Conservation (phyloP, 1,140 invertebrate species). For the Epicauta chinensis region DNA sequence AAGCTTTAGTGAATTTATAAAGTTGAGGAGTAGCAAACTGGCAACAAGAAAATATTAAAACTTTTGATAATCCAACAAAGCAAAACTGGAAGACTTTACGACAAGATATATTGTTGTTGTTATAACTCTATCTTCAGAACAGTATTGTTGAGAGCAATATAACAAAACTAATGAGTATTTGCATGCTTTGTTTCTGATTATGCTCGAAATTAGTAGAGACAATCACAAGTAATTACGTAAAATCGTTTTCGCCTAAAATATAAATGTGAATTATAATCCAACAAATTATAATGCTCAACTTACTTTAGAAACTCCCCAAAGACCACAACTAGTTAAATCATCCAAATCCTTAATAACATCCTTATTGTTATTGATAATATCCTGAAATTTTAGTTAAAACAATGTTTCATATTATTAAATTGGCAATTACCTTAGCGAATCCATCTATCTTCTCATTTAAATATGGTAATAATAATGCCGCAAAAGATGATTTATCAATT, state of each 20-base stretch:
- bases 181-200: too few relatives aligned
- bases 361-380: not conserved
- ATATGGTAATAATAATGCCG: constrained; percentile 3
- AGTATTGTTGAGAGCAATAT: constrained; percentile 7
- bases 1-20: too few relatives aligned
- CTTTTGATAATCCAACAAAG: constrained; percentile 10
- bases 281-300: too few relatives aligned
- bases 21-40: not conserved
- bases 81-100: not conserved
- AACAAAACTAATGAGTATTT: too few relatives aligned
- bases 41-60: constrained; percentile 10
- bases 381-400: not conserved
- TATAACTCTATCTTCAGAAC: not conserved
- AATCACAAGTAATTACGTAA: too few relatives aligned
- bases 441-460: constrained; percentile 1
- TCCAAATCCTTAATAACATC: not conserved
- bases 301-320: not conserved
- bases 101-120: constrained; percentile 12
- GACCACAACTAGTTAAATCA: not conserved
- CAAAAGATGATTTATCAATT: constrained; percentile 8
- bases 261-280: too few relatives aligned
- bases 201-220: too few relatives aligned
- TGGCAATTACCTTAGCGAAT: constrained; percentile 8
- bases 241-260: too few relatives aligned
- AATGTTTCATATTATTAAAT: not conserved